Evolutionary conservation across 2,797 vertebrate species (phyloP), one percentile per base, ranked within the genome.

Genomic region (Oreochromis grahami): DNA sequence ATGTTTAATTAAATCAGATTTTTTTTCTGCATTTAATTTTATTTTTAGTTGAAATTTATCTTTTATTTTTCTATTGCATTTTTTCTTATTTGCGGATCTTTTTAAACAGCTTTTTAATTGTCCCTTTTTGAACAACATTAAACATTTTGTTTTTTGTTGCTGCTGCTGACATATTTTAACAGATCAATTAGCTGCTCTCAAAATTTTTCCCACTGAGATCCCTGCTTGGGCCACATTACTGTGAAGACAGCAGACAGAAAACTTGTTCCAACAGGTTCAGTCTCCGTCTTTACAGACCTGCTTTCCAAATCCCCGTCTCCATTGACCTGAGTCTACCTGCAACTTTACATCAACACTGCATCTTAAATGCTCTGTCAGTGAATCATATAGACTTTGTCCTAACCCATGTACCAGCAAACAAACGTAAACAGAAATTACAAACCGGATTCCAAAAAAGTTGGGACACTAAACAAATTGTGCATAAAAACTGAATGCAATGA

Each of bases 251-350:
- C 17, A 58, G 55, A 32, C 55, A 58, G 26, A 14, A 58, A 32
- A 58, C 55, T 2, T 58, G 26, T 58, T 58, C 55, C 32, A 10
- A 58, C 55, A 58, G 55, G 55, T 58, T 58, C 14, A 58, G 26
- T 32, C 55, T 58, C 0, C 5, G 14, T 58, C 26, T 58, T 58
- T 58, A 17, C 26, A 56, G 55, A 26, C 29, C 55, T 32, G 55
- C 55, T 17, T 32, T 2, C 55, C 26, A 58, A 58, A 58, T 26
- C 0, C 26, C 55, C 1, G 1, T 58, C 55, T 17, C 14, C 0
- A 1, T 17, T 58, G 58, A 36, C 32, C 32, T 36, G 58, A 36
- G 58, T 63, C 58, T 63, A n/a, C 56, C 9, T 60, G 56, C 56
- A 36, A 9, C 32, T 36, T 36, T 36, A 60, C 58, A 63, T 38